phyloP scores from a whole-genome alignment of 2,797 vertebrate species.

The Anabacerthia variegaticeps region DNA sequence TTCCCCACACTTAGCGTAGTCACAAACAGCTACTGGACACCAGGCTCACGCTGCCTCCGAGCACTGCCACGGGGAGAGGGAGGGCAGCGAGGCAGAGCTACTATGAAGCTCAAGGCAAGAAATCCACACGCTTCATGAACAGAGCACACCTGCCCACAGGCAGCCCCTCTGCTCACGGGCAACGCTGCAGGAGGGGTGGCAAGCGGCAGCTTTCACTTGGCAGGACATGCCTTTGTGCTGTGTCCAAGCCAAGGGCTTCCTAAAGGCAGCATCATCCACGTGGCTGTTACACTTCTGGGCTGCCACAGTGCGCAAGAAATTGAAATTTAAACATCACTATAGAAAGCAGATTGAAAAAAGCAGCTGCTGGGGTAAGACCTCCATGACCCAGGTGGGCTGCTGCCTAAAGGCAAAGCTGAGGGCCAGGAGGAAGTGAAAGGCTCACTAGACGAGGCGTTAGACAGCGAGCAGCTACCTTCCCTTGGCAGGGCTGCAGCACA shows the following conservation, averaged over 20 bases:
- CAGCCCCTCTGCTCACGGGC: background rate
- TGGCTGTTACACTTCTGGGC: background rate
- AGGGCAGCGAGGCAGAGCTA: constrained; percentile 48
- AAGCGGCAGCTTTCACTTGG: background rate
- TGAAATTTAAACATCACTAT: constrained; percentile 25
- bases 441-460: constrained; percentile 22
- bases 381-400: background rate
- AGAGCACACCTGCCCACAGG: background rate
- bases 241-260: background rate
- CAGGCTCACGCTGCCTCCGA: constrained; percentile 27
- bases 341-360: constrained; percentile 56
- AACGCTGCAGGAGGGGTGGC: background rate
- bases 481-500: constrained; percentile 39
- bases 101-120: constrained; percentile 73
- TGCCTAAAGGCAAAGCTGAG: constrained; percentile 5
- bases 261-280: background rate
- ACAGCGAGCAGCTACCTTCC: constrained; percentile 35
- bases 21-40: constrained; percentile 72
- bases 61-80: background rate
- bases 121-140: constrained; percentile 33
- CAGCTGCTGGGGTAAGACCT: constrained; percentile 23
- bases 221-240: background rate
- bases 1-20: constrained; percentile 65
- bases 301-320: constrained; percentile 9
- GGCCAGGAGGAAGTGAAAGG: background rate